Conservation (phyloP, 2,113 vertebrate species). For the Microtus ochrogaster region DNA sequence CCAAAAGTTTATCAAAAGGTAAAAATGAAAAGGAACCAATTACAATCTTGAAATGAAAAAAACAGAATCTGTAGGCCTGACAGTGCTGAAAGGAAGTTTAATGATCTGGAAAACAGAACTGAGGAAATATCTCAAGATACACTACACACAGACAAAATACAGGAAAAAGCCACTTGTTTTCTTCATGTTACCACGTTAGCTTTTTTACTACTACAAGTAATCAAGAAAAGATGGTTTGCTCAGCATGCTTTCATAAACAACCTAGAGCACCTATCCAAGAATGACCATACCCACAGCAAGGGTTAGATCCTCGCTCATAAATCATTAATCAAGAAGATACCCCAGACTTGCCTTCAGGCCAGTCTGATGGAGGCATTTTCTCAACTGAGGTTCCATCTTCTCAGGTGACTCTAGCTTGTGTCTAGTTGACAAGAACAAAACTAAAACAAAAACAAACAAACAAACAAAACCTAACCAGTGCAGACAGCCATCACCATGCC, state of each 20-base stretch:
- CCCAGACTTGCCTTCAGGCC: not conserved
- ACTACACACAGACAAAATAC: not conserved
- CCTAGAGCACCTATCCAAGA: not conserved
- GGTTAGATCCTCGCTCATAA: not conserved
- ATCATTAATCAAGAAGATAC: not conserved
- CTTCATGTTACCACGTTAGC: not conserved
- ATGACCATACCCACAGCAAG: not conserved
- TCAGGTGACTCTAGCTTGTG: not conserved
- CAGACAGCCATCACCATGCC: not conserved
- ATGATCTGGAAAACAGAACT: conserved; percentile 25
- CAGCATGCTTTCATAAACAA: not conserved
- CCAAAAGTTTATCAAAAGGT: not conserved
- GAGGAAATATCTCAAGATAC: not conserved
- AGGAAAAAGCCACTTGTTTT: too few relatives aligned
- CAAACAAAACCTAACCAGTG: not conserved
- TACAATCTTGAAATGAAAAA: conserved; percentile 32
- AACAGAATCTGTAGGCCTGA: not conserved
- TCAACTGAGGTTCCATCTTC: not conserved
- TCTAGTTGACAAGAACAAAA: not conserved
- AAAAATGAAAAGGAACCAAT: conserved; percentile 14
- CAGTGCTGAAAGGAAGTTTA: conserved; percentile 21
- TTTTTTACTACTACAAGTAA: not conserved
- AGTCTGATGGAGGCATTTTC: not conserved
- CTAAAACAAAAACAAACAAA: not conserved
- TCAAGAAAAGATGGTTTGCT: not conserved